Base-by-base conservation (phyloP, 2,113 vertebrate species). In the Jacana jacana region DNA sequence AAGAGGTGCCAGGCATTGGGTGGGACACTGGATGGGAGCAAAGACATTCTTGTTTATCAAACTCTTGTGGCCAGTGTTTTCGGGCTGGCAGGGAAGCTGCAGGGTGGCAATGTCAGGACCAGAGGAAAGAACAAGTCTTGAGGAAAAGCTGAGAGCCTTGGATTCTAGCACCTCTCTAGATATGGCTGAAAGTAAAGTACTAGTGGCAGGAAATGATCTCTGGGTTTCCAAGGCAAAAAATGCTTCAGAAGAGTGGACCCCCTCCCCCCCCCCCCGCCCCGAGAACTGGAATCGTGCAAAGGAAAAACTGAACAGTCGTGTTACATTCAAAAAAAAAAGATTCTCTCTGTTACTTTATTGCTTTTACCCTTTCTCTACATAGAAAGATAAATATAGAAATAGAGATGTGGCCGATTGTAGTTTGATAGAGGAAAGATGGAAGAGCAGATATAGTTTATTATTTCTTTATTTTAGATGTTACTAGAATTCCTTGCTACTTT, bases 21-120 rank as follows among this genome's bases (percentile, higher is more conserved):
- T 71, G 22, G 37, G 46, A 46, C 35, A 19, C 8, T 70, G 55
- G 33, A 35, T 73, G 60, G 46, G 42, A 84, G 27, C 37, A 77
- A 61, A 33, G 27, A 7, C 1, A 0, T 60, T 78, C 58, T 24
- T 3, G 0, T 12, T 22, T 31, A 72, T 49, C 68, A 61, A 63
- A 28, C 27, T 88, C 9, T 6, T 81, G 25, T 11, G 60, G 39
- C 18, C 10, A 12, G 40, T 46, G 4, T 81, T 66, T 78, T 46
- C 69, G 71, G 55, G 19, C 46, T 46, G 39, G 30, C 42, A 70
- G 51, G 86, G 68, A 52, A 40, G 44, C 68, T 91, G 46, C 37
- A 80, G 76, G 76, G 52, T 88, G 83, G 33, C 69, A 30, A 11
- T 83, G 49, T 31, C 23, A 66, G 60, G 17, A 63, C 13, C 58